Base-by-base conservation (phyloP, 2,888 invertebrate species). In the Amblyjoppa proteus region DNA sequence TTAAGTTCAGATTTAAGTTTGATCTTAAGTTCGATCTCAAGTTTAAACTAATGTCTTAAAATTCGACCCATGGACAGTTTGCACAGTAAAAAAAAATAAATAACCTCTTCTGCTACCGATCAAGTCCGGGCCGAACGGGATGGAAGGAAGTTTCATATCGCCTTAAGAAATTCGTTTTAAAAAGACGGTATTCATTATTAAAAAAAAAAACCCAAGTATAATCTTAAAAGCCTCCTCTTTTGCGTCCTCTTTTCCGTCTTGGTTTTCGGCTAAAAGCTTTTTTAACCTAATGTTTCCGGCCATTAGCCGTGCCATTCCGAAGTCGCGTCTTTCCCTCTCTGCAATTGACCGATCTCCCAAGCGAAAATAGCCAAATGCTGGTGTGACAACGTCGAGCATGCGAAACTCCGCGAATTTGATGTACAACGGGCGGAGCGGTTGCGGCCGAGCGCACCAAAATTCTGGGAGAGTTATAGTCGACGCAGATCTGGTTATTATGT, bases 401-500 rank as follows among this genome's bases (percentile, higher is more conserved):
- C 45, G 31, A 76, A 51, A 77, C 38, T 68, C 68, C 7, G 38
- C 28, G 68, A 68, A 77, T 77, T 77, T 68, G 34, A 77, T 53
- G 76, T 64, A 75, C 25, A 51, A 61, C 58, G 31, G 31, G 25
- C 76, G 66, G 28, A 41, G 53, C 61, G 61, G 28, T 61, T 31
- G 61, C 6, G 61, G 61, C 31, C 31, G 61, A 61, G 61, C 61
- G 34, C 16, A 58, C 51, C 25, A 25, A 7, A 69, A 49, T 9
- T 49, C 49, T 61, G 16, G 28, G 66, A 69, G 68, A 83, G 74
- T 83, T 51, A 58, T 75, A 51, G 69, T 38, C 28, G 20, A 20
- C 16, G 70, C 34, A 25, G 69, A 38, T 45, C 74, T n/a, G 77
- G 78, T 83, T 83, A 83, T 83, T 79, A 83, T 75, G 83, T 83